Base-by-base conservation (phyloP, 2,888 invertebrate species). In the Temnothorax rugatulus region DNA sequence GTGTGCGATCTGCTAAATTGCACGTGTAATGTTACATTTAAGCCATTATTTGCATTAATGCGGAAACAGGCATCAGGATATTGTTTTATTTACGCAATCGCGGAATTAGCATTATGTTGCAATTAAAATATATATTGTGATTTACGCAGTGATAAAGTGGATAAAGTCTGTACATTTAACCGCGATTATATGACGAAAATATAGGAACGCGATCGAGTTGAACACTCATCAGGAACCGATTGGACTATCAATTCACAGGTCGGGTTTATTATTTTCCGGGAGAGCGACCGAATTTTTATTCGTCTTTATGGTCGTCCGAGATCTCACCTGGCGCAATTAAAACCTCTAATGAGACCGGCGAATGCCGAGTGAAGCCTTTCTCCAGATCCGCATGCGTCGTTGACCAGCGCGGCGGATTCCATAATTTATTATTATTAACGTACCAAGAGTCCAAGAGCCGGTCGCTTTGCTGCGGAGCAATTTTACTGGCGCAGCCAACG, bases 71-170 rank as follows among this genome's bases (percentile, higher is more conserved):
- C 47, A 25, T 25, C 38, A 41, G 47, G 18, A 59, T 79, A 69
- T 79, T 47, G 13, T 50, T 69, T 69, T 81, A 59, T 81, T 59
- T 61, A 81, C n/a, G 21, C 71, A 79, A 81, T 71, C 34, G 47
- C 71, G 25, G 13, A 47, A 71, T 81, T 69, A 69, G 7, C 69
- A 47, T 79, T 69, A 69, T 34, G 52, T 38, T 79, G 34, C 79
- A 69, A 79, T 79, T 69, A 34, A 79, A 79, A 79, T 57, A 15
- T 69, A 57, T 34, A 21, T 69, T 47, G 21, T 47, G 34, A 76
- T 52, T 61, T 11, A 29, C 29, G 61, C 21, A 63, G 25, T 38
- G 38, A 29, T 66, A 66, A 44, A 47, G 64, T 25, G 25, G 13
- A 66, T 13, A 38, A 77, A 41, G 9, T n/a, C 8, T 29, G 15